Evolutionary conservation across 1,140 invertebrate species (phyloP).

Genomic region (Drosophila repleta): DNA sequence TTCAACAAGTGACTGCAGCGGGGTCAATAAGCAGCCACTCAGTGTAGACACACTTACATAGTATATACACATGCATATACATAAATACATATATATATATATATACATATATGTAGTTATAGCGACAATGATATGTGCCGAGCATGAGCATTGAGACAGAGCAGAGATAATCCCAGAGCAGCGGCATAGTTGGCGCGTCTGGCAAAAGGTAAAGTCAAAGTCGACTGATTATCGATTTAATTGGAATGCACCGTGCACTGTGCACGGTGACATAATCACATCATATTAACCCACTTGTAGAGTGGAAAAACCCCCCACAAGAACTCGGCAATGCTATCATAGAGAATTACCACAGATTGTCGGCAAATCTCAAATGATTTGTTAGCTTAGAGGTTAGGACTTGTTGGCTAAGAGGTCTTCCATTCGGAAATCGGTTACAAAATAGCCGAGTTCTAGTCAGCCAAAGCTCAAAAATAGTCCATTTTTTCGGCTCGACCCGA

Average conservation of each 20-base stretch:
- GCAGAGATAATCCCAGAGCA: slow-evolving; percentile 50
- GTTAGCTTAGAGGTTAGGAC: no score
- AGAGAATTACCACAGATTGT: neutral
- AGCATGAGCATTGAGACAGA: slow-evolving; percentile 57
- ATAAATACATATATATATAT: neutral
- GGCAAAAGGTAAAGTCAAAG: slow-evolving; percentile 21
- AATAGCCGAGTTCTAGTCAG: no score
- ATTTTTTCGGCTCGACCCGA: no score
- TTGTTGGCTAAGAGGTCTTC: no score
- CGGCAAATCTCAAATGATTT: no score
- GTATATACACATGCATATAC: neutral
- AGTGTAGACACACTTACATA: neutral
- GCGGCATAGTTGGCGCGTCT: neutral
- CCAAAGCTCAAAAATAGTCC: no score
- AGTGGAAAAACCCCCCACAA: slow-evolving; percentile 34
- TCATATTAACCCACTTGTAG: slow-evolving; percentile 51
- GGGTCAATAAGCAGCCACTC: slow-evolving; percentile 55
- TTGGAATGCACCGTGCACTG: slow-evolving; percentile 23
- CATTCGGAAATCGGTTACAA: no score
- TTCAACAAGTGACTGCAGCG: slow-evolving; percentile 60
- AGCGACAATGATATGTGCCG: slow-evolving; percentile 33
- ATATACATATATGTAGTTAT: slow-evolving; percentile 8
- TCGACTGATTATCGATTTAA: slow-evolving; percentile 50
- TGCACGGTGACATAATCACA: slow-evolving; percentile 39
- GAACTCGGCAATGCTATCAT: neutral